Evolutionary conservation across 2,797 vertebrate genomes (phyloP).

Genomic region (Gobio occitaniae): DNA sequence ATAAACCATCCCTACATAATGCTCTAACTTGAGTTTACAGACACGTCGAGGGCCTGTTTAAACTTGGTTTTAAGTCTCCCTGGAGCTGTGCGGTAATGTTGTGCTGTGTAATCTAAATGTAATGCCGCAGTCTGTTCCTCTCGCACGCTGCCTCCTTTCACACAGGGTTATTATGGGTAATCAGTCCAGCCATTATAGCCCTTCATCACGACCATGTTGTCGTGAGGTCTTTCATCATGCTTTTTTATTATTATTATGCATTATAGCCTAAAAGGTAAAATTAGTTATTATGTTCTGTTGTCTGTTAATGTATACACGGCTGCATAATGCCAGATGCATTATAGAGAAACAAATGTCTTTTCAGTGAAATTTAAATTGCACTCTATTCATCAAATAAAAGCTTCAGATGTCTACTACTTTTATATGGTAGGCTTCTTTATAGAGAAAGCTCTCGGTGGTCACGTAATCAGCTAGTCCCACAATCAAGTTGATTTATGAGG

Average conservation of each 20-base stretch:
- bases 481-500: neutral
- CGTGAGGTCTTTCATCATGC: slow-evolving; percentile 13
- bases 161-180: slow-evolving; percentile 44
- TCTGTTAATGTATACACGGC: slow-evolving; percentile 14
- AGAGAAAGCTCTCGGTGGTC: neutral
- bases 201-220: slow-evolving; percentile 1
- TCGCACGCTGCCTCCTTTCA: neutral
- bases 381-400: neutral
- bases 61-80: neutral
- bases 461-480: neutral
- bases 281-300: slow-evolving; percentile 12
- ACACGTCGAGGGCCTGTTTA: neutral
- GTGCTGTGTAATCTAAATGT: slow-evolving; percentile 24
- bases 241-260: neutral
- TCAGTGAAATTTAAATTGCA: neutral
- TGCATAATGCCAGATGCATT: neutral
- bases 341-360: neutral
- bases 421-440: neutral
- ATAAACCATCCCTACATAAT: neutral
- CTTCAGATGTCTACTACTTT: neutral
- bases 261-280: neutral
- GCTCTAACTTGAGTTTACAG: neutral
- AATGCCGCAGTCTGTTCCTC: slow-evolving; percentile 18
- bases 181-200: slow-evolving; percentile 23
- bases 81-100: neutral